These are phyloP conservation scores for Xestobium rufovillosum DNA, from an alignment of 2,888 invertebrate species.

Conservation along the genomic window DNA sequence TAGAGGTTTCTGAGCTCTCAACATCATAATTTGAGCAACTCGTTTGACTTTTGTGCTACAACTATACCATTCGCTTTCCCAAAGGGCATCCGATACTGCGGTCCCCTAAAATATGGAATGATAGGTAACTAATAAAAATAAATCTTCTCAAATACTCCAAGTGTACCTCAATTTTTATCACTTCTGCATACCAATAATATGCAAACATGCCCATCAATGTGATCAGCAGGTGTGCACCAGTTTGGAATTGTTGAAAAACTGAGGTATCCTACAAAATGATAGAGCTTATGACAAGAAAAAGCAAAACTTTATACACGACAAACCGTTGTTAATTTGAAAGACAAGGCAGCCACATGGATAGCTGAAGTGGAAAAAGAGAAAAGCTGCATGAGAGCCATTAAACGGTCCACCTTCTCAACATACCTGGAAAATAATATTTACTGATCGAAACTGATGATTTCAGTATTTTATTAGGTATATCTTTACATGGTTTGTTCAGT, in stretches of 20 bases:
- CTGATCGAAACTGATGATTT: too few species aligned
- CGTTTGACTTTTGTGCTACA: conserved; percentile 3
- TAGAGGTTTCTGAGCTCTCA: conserved; percentile 6
- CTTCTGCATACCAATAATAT: too few species aligned
- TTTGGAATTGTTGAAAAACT: too few species aligned
- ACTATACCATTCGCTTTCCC: conserved; percentile 9
- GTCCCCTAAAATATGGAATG: conserved; percentile 12
- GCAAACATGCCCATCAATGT: conserved; percentile 3
- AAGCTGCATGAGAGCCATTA: not conserved
- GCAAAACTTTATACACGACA: too few species aligned
- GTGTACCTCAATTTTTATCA: too few species aligned
- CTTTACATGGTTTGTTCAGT: too few species aligned
- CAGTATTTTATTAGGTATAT: too few species aligned
- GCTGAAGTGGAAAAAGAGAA: not conserved
- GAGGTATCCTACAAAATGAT: too few species aligned
- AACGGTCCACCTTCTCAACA: not conserved
- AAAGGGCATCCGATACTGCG: conserved; percentile 4
- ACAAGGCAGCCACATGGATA: not conserved
- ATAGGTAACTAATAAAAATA: too few species aligned
- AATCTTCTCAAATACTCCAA: too few species aligned
- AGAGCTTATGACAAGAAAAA: too few species aligned
- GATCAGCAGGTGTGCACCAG: too few species aligned
- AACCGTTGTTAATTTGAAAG: not conserved
- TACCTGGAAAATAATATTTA: not conserved
- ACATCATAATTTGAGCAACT: conserved; percentile 1